A percentile compares a stretch with the other conserved stretches of the same genome.
phyloP scores from a whole-genome alignment of 1,140 invertebrate species.

The Musca domestica region DNA sequence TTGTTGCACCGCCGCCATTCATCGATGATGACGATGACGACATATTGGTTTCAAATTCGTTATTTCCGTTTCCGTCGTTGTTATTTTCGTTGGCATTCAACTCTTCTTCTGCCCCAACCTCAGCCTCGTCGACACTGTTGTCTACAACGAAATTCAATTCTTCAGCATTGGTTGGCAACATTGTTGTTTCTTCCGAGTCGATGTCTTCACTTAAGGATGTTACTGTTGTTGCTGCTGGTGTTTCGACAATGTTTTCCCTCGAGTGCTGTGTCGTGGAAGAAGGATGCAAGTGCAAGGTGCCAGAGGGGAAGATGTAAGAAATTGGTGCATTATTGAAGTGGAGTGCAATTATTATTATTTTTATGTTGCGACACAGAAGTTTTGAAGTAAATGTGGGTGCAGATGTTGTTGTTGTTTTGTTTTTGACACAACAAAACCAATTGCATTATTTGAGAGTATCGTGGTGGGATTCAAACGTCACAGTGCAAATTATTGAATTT shows the following conservation, averaged over 20 bases:
- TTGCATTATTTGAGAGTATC: too few species aligned
- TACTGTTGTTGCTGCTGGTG: constrained; percentile 14
- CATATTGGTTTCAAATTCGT: constrained; percentile 29
- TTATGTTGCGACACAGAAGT: too few species aligned
- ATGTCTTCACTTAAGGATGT: background rate
- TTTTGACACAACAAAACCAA: too few species aligned
- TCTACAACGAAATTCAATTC: constrained; percentile 26
- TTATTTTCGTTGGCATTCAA: too few species aligned
- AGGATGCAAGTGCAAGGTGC: too few species aligned
- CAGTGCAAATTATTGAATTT: too few species aligned
- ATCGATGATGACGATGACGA: background rate
- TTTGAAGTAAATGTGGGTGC: too few species aligned
- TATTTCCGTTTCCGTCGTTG: constrained; percentile 27
- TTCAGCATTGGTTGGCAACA: constrained; percentile 24
- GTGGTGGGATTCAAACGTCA: too few species aligned
- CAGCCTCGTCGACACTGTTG: constrained; percentile 25
- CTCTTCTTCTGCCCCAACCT: constrained; percentile 6
- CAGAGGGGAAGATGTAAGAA: too few species aligned
- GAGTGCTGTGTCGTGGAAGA: background rate
- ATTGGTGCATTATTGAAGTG: too few species aligned
- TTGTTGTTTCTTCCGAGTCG: background rate
- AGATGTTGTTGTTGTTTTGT: too few species aligned
- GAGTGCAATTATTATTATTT: too few species aligned
- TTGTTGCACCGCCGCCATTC: constrained; percentile 19
- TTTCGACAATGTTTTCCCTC: background rate